phyloP scores from a whole-genome alignment of 35 echinoderm and acorn worm species.

The Apostichopus parvimensis region DNA sequence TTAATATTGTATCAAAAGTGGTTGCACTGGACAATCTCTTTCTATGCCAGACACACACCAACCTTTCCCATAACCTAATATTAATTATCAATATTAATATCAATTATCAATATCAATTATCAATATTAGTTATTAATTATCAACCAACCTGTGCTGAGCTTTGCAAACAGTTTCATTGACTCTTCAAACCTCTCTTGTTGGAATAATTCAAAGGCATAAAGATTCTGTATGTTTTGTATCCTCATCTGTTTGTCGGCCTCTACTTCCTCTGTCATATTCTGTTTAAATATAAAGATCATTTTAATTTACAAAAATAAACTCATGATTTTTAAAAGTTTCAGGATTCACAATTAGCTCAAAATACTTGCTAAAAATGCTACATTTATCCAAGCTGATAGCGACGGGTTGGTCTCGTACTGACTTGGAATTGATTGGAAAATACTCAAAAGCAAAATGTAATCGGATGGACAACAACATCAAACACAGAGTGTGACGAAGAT shows the following conservation, averaged over 20 bases:
- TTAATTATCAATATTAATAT: no score
- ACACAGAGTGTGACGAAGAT: no score
- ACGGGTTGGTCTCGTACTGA: no score
- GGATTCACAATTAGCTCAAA: not conserved
- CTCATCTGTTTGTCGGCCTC: slow-evolving; percentile 88
- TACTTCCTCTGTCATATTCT: slow-evolving; percentile 99
- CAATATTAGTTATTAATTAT: not conserved
- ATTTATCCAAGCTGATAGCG: no score
- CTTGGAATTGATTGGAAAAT: no score
- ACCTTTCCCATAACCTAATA: no score
- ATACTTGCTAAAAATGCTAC: no score
- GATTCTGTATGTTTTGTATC: slow-evolving; percentile 93
- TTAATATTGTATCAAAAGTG: no score
- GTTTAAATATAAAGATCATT: not conserved
- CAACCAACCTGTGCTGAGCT: slow-evolving; percentile 91
- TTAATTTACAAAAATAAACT: not conserved
- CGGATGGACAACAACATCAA: no score
- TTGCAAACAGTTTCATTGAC: slow-evolving; percentile 97
- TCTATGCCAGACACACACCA: no score
- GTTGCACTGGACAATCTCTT: no score
- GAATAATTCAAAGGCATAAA: slow-evolving; percentile 96
- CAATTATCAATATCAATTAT: not conserved
- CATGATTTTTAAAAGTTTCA: not conserved
- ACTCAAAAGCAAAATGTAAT: no score
- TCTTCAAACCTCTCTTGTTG: slow-evolving; percentile 94